Evolutionary conservation across 2,797 vertebrate genomes (phyloP).

Genomic region (Pelodytes ibericus): DNA sequence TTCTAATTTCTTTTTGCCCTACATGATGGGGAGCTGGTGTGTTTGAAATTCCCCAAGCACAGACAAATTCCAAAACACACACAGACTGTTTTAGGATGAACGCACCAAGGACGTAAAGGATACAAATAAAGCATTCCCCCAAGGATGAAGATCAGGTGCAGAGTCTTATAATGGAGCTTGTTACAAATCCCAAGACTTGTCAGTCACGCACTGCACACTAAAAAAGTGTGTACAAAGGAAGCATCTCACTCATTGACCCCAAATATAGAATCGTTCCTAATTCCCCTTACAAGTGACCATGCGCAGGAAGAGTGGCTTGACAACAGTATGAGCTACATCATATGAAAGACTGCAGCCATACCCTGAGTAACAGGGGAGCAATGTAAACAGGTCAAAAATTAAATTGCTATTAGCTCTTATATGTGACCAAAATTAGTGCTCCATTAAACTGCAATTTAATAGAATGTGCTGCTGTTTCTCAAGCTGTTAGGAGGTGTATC

Average conservation of each 20-base stretch:
- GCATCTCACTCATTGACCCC: background rate
- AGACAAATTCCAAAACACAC: background rate
- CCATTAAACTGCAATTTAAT: too few species aligned
- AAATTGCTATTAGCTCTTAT: too few species aligned
- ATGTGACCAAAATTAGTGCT: too few species aligned
- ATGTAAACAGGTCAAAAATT: too few species aligned
- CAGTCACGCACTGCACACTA: background rate
- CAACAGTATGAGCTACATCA: too few species aligned
- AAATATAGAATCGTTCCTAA: background rate
- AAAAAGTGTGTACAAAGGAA: background rate
- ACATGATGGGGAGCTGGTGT: too few species aligned
- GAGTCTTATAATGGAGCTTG: background rate
- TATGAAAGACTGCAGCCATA: too few species aligned
- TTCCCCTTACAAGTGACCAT: background rate
- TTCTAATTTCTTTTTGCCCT: too few species aligned
- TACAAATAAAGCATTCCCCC: background rate
- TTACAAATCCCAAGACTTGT: constrained; percentile 1
- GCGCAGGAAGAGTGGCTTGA: too few species aligned
- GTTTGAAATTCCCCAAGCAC: background rate
- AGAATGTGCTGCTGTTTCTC: too few species aligned
- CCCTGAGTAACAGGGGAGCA: too few species aligned
- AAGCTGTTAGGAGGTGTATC: too few species aligned
- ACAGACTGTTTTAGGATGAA: background rate
- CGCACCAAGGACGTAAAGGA: background rate
- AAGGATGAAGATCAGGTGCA: background rate